These are phyloP conservation scores for Sciaenops ocellatus DNA, from an alignment of 2,797 vertebrate species.

Conservation along the genomic window DNA sequence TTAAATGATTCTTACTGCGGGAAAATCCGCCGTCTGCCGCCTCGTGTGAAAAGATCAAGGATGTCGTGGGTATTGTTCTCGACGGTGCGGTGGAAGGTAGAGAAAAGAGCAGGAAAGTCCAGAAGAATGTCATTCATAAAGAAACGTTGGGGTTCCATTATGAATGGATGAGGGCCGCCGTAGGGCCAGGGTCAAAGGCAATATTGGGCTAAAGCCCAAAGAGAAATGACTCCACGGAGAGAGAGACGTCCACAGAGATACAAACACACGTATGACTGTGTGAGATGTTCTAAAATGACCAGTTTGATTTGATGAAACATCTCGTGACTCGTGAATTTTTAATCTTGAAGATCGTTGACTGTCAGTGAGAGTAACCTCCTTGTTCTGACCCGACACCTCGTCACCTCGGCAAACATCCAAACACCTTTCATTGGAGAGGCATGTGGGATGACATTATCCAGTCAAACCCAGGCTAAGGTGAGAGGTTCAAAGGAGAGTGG, in stretches of 20 bases:
- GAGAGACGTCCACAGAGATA: not conserved
- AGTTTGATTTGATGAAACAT: not conserved
- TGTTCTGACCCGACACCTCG: slow-evolving; percentile 7
- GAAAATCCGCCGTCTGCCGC: slow-evolving; percentile 81
- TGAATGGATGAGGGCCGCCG: slow-evolving; percentile 60
- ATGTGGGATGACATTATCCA: slow-evolving; percentile 41
- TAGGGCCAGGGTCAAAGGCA: slow-evolving; percentile 69
- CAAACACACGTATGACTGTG: not conserved
- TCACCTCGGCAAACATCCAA: slow-evolving; percentile 1
- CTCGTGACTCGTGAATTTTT: not conserved
- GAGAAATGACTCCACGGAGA: slow-evolving; percentile 39
- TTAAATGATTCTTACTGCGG: slow-evolving; percentile 83
- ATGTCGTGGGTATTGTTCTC: slow-evolving; percentile 76
- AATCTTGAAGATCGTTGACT: not conserved
- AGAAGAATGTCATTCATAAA: slow-evolving; percentile 77
- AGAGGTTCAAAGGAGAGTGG: slow-evolving; percentile 75
- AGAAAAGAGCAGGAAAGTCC: slow-evolving; percentile 57
- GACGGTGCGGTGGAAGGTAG: slow-evolving; percentile 53
- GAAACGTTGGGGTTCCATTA: slow-evolving; percentile 70
- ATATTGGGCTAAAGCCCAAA: slow-evolving; percentile 49
- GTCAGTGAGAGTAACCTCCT: not conserved
- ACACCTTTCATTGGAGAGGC: slow-evolving; percentile 7
- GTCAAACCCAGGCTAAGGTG: slow-evolving; percentile 42
- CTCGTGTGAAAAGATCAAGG: slow-evolving; percentile 85
- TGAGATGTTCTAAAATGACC: not conserved